Evolutionary conservation across 2,888 invertebrate genomes (phyloP), one percentile per base, ranked within the genome.

Genomic region (Scrobipalpa costella): DNA sequence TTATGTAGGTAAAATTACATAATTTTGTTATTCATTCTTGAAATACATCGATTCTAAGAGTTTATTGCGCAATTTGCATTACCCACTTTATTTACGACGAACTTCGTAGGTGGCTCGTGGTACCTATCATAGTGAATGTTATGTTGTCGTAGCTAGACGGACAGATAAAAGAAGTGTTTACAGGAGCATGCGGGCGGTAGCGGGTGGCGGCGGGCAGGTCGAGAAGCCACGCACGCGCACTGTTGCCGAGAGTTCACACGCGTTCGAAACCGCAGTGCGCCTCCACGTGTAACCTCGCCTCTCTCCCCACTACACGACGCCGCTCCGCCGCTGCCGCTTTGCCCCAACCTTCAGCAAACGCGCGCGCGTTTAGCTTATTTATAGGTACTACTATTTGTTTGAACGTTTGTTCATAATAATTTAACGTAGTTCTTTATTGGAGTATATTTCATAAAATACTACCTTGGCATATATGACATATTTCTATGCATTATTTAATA

Each of bases 251-350:
- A 88, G 88, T 88, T 88, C 88, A 89, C 90, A 90, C 86, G 83
- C 85, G 84, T 73, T 68, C 82, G 88, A 91, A 89, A 88, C 92
- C 92, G 81, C 84, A 84, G 93, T 93, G 81, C 80, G 92, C 93
- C 93, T 92, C 93, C 87, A 87, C 91, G 92, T 92, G 89, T 80
- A 78, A 71, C 76, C 50, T 21, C 52, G 57, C 61, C 50, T 34
- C 63, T 38, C 62, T 49, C 61, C 50, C 59, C 33, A 34, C 61
- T 33, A n/a, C 40, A 9, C 38, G 38, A 19, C 44, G 15, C 59
- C 36, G 27, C 57, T 11, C 57, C 19, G 33, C 50, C 50, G 38
- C 38, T 19, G 61, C 50, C 49, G 60, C 63, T 50, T 62, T 40
- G 58, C 57, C 60, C 60, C 33, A 58, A 63, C 57, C 49, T 61